A percentile compares a stretch with the other conserved stretches of the same genome.
These are phyloP conservation scores for Petrocephalus zakoni DNA, from an alignment of 2,113 vertebrate genomes.

Conservation along the genomic window DNA sequence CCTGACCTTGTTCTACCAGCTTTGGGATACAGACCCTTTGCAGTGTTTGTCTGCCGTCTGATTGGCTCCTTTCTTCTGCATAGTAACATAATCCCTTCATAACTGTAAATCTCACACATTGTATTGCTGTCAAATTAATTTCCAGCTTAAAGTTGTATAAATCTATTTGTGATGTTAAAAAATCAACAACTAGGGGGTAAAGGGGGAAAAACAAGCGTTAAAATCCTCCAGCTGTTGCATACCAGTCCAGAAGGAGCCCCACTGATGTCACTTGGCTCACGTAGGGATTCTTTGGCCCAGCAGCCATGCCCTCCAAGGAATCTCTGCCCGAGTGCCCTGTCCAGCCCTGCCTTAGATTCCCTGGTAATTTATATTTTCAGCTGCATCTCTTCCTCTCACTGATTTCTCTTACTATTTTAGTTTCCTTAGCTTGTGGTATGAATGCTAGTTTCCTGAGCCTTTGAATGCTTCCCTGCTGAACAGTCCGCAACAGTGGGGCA, in stretches of 20 bases:
- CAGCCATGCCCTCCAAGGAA: not conserved
- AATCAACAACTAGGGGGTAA: not conserved
- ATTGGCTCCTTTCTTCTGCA: not conserved
- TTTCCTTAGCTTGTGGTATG: too few relatives aligned
- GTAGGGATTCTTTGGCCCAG: not conserved
- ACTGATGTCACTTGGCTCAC: not conserved
- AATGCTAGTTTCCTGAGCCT: not conserved
- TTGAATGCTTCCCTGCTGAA: not conserved
- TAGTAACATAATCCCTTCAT: not conserved
- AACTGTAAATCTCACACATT: not conserved
- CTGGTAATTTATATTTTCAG: too few relatives aligned
- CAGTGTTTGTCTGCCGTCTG: not conserved
- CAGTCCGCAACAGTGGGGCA: not conserved
- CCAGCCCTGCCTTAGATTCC: too few relatives aligned
- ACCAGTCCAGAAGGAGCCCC: not conserved
- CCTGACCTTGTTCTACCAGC: not conserved
- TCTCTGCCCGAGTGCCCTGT: too few relatives aligned
- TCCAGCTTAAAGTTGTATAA: not conserved
- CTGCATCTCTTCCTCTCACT: too few relatives aligned
- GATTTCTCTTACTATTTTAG: too few relatives aligned
- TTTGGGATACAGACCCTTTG: not conserved
- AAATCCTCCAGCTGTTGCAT: not conserved
- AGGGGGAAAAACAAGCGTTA: not conserved
- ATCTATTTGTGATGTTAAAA: not conserved
- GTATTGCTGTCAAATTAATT: not conserved